A percentile compares a stretch with the other conserved stretches of the same genome.
Evolutionary conservation across 92 coral and sea anemone species (phyloP).

Genomic region (Anthopleura xanthogrammica): DNA sequence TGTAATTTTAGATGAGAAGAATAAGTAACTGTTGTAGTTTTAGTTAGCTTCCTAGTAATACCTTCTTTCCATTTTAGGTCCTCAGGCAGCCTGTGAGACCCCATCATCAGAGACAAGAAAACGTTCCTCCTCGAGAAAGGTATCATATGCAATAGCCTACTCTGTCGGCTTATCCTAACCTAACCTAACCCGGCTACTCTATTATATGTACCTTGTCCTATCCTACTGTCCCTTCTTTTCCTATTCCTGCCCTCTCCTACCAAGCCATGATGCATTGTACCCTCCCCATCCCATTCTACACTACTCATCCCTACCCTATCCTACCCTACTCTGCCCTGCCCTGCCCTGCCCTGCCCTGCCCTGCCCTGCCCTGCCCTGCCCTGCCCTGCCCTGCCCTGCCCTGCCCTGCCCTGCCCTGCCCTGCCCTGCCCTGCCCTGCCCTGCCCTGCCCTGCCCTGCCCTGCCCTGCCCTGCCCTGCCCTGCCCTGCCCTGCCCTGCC

Average conservation of each 20-base stretch:
- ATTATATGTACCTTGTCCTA: background rate
- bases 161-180: no score
- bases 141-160: constrained; percentile 5
- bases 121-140: constrained; percentile 74
- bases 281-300: background rate
- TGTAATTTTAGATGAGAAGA: no score
- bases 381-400: no score
- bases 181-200: no score
- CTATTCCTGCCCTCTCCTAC: background rate
- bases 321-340: background rate
- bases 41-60: no score
- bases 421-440: no score
- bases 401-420: no score
- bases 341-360: background rate
- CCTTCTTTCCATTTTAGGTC: background rate
- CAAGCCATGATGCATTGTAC: background rate
- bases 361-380: background rate
- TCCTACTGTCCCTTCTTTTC: background rate
- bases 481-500: no score
- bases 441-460: no score
- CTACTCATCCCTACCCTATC: background rate
- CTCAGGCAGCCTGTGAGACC: constrained; percentile 32
- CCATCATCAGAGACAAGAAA: constrained; percentile 55
- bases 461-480: no score
- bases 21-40: no score